Conservation (phyloP, 1,140 invertebrate genomes). For the Eufriesea mexicana region DNA sequence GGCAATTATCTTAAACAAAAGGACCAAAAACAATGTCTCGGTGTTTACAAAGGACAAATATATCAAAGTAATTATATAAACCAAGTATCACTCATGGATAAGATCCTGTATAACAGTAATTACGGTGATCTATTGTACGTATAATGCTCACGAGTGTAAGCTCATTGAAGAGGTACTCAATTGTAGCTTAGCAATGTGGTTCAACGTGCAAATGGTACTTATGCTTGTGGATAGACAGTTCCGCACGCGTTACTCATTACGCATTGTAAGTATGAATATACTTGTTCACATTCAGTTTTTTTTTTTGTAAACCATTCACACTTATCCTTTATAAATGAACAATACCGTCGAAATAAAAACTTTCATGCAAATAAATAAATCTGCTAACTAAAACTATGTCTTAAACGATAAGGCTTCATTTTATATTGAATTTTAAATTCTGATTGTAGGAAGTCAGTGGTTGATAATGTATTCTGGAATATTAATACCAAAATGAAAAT, state of each 20-base stretch:
- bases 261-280: not conserved
- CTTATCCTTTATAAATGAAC: not conserved
- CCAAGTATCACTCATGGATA: not conserved
- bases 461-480: not conserved
- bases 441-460: too few relatives aligned
- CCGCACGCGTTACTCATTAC: not conserved
- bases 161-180: slow-evolving; percentile 37
- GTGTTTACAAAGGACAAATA: not conserved
- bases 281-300: not conserved
- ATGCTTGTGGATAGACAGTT: not conserved
- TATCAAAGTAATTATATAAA: slow-evolving; percentile 23
- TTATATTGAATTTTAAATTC: not conserved
- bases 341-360: not conserved
- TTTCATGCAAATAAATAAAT: too few relatives aligned
- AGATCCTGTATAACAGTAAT: slow-evolving; percentile 16
- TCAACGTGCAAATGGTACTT: slow-evolving; percentile 17
- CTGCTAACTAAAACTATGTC: too few relatives aligned
- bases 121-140: slow-evolving; percentile 12
- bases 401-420: not conserved
- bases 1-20: too few relatives aligned
- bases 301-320: not conserved
- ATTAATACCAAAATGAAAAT: not conserved
- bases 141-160: slow-evolving; percentile 28
- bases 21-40: too few relatives aligned
- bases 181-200: slow-evolving; percentile 18